Evolutionary conservation across 2,888 invertebrate genomes (phyloP).

Genomic region (Lasioglossum marginatum): DNA sequence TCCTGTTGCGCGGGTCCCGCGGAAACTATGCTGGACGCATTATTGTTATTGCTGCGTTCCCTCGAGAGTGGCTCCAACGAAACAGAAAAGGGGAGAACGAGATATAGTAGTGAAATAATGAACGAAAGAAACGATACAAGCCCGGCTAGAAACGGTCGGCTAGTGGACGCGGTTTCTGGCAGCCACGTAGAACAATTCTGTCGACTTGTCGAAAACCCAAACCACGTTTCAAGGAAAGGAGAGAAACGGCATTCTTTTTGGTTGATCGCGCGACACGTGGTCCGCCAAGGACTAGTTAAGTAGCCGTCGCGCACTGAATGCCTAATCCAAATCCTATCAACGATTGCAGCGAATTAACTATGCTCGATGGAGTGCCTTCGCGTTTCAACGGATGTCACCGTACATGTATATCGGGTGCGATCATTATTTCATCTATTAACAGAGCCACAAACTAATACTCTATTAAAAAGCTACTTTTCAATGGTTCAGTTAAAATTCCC

Average conservation of each 20-base stretch:
- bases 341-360: constrained; percentile 3
- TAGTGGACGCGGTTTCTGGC: background rate
- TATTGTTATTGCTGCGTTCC: constrained; percentile 15
- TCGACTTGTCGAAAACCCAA: constrained; percentile 12
- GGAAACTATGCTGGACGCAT: background rate
- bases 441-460: too few species aligned
- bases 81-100: background rate
- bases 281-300: constrained; percentile 13
- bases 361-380: background rate
- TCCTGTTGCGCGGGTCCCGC: constrained; percentile 9
- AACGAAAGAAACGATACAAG: background rate
- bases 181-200: constrained; percentile 1
- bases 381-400: background rate
- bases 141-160: background rate
- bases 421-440: background rate
- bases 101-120: background rate
- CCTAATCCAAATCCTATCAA: constrained; percentile 7
- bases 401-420: background rate
- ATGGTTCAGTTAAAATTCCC: background rate
- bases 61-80: background rate
- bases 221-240: constrained; percentile 12
- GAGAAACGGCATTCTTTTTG: constrained; percentile 26
- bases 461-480: background rate
- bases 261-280: constrained; percentile 20
- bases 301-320: constrained; percentile 4